Evolutionary conservation across 2,113 vertebrate genomes (phyloP), one percentile per base, ranked within the genome.

Genomic region (Chaenogobius annularis): DNA sequence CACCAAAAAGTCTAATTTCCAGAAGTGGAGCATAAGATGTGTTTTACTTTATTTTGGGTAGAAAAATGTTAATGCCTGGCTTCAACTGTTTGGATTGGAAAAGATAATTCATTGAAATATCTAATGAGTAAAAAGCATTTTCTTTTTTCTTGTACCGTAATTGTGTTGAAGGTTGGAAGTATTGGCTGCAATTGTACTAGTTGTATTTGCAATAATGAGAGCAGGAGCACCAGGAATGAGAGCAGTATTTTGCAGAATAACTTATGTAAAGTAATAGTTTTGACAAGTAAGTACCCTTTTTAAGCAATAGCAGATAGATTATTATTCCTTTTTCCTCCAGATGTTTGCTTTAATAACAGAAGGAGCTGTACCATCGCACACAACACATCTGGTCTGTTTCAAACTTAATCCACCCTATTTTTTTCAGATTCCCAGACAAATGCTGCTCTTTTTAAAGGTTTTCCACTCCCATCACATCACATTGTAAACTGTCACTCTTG

Each of bases 401-500:
- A 59, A 14, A 31, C 11, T 40, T 23, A 23, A 11, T 58, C 31
- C 58, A 40, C 48, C 37, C 5, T 3, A 20, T 64, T 37, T 64
- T 37, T 15, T 54, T 40, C 68, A 22, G 31, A n/a, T 63, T 63
- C 40, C 17, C 31, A 37, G 31, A n/a, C 35, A 52, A 74, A 58
- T 47, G n/a, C 43, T 59, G 13, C 47, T 46, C 1, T 54, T 37
- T 37, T 11, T 20, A 31, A 48, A 31, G 47, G 19, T 69, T 22
- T 68, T 7, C 35, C 31, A 40, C 5, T 15, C 48, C 65, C 58
- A 35, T 1, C 56, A 56, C 48, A 47, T 48, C 12, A 17, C 55
- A 26, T 26, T 61, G 54, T 61, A 68, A 69, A 50, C 7, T 65
- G 35, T 75, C 69, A 13, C 69, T 69, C 35, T 11, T 20, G 46